Conservation (phyloP, 2,888 invertebrate species). For the Lasioglossum malachurum region DNA sequence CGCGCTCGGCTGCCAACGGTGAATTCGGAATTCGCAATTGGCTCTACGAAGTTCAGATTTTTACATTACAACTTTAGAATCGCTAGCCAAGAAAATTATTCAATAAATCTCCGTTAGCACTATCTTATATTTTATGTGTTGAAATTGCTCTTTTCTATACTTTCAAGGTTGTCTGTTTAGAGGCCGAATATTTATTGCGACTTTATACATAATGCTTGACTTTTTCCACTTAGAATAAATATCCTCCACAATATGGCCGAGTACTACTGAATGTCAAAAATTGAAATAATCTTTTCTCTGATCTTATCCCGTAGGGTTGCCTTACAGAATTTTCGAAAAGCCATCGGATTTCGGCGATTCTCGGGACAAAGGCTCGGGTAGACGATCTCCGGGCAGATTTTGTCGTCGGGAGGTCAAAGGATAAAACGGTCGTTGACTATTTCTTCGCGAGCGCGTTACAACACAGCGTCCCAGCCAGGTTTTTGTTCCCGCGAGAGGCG, state of each 20-base stretch:
- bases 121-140: too few relatives aligned
- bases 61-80: background rate
- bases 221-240: background rate
- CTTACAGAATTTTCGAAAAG: background rate
- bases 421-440: background rate
- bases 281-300: background rate
- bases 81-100: background rate
- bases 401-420: background rate
- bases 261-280: background rate
- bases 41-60: background rate
- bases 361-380: background rate
- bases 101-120: background rate
- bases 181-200: too few relatives aligned
- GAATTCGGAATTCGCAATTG: background rate
- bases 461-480: background rate
- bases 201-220: background rate
- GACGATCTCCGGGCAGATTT: background rate
- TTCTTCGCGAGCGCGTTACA: background rate
- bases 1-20: background rate
- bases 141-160: too few relatives aligned
- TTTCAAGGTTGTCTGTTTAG: too few relatives aligned
- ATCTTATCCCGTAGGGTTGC: background rate
- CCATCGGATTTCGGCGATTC: background rate
- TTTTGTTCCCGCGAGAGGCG: background rate
- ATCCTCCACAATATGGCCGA: background rate